Evolutionary conservation across 2,797 vertebrate genomes (phyloP).

Genomic region (Coendou prehensilis): DNA sequence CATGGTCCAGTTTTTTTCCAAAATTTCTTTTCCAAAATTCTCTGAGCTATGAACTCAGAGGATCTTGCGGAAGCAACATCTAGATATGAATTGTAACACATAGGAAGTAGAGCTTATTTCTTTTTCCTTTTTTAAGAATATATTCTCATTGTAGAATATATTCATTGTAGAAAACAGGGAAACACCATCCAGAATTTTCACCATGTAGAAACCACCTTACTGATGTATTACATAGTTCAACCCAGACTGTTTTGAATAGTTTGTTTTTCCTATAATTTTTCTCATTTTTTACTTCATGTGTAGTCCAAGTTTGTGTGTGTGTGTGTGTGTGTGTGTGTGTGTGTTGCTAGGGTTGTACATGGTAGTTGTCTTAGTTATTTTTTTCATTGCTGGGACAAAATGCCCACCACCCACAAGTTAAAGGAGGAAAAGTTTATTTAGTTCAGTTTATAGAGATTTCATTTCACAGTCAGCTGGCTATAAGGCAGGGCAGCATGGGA

Average conservation of each 20-base stretch:
- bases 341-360: not conserved
- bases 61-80: too few species aligned
- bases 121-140: not conserved
- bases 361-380: not conserved
- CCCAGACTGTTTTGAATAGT: conserved; percentile 13
- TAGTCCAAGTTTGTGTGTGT: not conserved
- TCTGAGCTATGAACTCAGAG: too few species aligned
- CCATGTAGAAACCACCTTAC: not conserved
- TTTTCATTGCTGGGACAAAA: not conserved
- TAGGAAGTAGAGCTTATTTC: not conserved
- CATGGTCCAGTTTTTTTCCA: too few species aligned
- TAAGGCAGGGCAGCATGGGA: too few species aligned
- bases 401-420: too few species aligned
- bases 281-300: conserved; percentile 26
- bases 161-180: conserved; percentile 25
- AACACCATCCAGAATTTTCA: not conserved
- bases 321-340: too few species aligned
- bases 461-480: too few species aligned
- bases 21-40: too few species aligned
- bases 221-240: conserved; percentile 17
- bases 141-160: conserved; percentile 27
- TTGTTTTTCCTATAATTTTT: not conserved
- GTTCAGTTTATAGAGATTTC: too few species aligned
- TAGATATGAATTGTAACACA: not conserved
- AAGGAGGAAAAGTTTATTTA: too few species aligned